Evolutionary conservation across 2,888 invertebrate genomes (phyloP), one percentile per base, ranked within the genome.

Genomic region (Stenchaetothrips biformis): DNA sequence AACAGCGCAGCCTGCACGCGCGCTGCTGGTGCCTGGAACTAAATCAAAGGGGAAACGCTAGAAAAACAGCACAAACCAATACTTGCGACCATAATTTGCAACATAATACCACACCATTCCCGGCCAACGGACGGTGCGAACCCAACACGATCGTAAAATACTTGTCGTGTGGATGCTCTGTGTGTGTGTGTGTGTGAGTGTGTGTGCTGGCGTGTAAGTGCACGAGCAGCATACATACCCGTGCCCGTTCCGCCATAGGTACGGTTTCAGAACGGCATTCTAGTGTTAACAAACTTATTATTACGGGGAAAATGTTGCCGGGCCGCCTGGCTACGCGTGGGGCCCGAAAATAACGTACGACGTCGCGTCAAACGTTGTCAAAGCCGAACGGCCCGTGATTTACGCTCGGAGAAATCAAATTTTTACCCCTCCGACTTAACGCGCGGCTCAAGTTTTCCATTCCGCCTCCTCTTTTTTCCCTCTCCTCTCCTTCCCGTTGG

Each of bases 231-330:
- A 21, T 74, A 74, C 67, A 25, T 21, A 74, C 37, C 37, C 37
- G 37, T 37, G 37, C 37, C 37, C 37, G 37, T 37, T 37, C 53
- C 67, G 9, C 67, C 53, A 21, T 67, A 25, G 21, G 67, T 74
- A 74, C 67, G 67, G 67, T 74, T 74, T 74, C 67, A n/a, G 25
- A 74, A 74, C 67, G 67, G 67, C 25, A 74, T 74, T 21, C 67
- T 74, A 74, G 67, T 74, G 67, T 74, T 74, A 74, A 74, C 67
- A 74, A 74, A 74, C 67, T 74, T n/a, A 74, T 74, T 74, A 74
- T 21, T 74, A 74, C 67, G 25, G 21, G 9, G 67, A 18, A 59
- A 59, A 18, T 53, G 37, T 37, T 37, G 37, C 37, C 37, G 37
- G 37, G 37, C 37, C 37, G 37, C 37, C 37, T 37, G 53, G 53